Evolutionary conservation across 2,888 invertebrate species (phyloP), one percentile per base, ranked within the genome.

Genomic region (Orthosia gothica): DNA sequence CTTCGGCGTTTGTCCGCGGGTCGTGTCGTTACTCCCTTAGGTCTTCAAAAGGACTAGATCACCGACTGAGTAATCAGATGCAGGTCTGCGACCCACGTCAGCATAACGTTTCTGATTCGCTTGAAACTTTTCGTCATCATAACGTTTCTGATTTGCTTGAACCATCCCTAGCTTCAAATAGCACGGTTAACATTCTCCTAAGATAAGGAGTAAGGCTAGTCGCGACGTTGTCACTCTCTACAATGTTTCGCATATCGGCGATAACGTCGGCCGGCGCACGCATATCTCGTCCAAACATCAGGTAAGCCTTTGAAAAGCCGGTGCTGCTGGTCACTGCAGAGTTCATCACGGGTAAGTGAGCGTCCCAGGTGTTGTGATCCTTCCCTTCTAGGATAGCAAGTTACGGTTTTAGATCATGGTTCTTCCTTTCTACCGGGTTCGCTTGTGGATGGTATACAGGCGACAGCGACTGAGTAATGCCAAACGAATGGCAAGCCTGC

Each of bases 391-490:
- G n/a, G 0, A 69, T 69, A 4, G 74, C 64, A 0, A 74, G 18
- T 40, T 69, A 58, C 0, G 74, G 69, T 5, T 70, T 74, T 1
- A 70, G 52, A 62, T 75, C 66, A 3, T 62, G 26, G 5, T 75
- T 70, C 23, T 75, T 75, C 1, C 66, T 15, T 23, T 70, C 70
- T 2, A 75, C 45, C 1, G 74, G 70, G 40, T 70, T 70, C 1
- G 74, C 70, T 55, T 66, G 47, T 0, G 74, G 74, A 26, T 74
- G 70, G 47, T 74, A 74, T 3, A 16, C 9, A 1, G 74, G 66
- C 15, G 74, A 32, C 0, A 74, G 65, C 1, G 61, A 61, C 23
- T 75, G 74, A 5, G 5, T 54, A 7, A 70, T 66, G 5, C 74
- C 70, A 3, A 74, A 45, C 3, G 16, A 12, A 23, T 70, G 65